Conservation (phyloP, 1,140 invertebrate species). For the Hydropsyche tenuis region DNA sequence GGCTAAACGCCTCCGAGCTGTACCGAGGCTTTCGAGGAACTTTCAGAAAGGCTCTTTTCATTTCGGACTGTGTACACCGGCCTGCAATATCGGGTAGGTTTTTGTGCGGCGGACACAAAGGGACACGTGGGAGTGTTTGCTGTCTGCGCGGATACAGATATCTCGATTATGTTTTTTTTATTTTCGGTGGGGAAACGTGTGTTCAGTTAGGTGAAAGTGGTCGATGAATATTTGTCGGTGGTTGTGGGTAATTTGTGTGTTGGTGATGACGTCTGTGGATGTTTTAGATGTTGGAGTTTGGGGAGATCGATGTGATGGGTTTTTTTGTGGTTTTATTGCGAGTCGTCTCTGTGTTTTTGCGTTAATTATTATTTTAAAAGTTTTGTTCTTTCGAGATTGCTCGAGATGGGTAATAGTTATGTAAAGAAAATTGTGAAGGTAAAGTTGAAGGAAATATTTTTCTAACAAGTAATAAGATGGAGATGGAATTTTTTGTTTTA, state of each 20-base stretch:
- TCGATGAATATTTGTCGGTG: conserved; percentile 22
- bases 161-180: neutral
- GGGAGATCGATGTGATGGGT: neutral
- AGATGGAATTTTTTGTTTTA: too few relatives aligned
- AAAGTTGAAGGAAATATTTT: too few relatives aligned
- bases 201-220: neutral
- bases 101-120: neutral
- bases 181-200: neutral
- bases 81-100: neutral
- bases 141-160: conserved; percentile 1
- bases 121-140: conserved; percentile 1
- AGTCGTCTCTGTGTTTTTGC: neutral
- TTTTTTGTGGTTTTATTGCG: neutral
- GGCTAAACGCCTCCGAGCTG: neutral
- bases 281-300: too few relatives aligned
- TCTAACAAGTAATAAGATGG: too few relatives aligned
- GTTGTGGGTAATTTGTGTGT: too few relatives aligned
- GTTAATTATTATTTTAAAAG: too few relatives aligned
- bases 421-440: too few relatives aligned
- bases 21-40: neutral
- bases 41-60: conserved; percentile 5
- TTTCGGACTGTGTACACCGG: neutral
- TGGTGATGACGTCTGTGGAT: too few relatives aligned
- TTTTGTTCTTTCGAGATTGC: too few relatives aligned
- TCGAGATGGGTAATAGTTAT: too few relatives aligned